Evolutionary conservation across 1,140 invertebrate genomes (phyloP).

Genomic region (Heliconius eleuchia): DNA sequence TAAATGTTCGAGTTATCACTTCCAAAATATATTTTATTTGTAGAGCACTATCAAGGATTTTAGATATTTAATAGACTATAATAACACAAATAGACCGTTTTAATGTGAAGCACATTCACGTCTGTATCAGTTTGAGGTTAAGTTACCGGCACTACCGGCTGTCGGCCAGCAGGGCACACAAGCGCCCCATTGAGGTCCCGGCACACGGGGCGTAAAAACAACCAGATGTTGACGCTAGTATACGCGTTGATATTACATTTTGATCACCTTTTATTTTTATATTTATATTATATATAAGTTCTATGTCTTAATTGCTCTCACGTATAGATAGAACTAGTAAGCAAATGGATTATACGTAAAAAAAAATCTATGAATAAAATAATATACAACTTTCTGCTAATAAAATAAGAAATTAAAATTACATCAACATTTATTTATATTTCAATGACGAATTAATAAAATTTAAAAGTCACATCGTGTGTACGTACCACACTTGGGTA

Average conservation of each 20-base stretch:
- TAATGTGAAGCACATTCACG: slow-evolving; percentile 74
- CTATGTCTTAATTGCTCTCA: too few relatives aligned
- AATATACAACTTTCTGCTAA: neutral
- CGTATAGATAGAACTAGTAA: too few relatives aligned
- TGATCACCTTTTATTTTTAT: neutral
- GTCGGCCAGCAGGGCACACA: slow-evolving; percentile 66
- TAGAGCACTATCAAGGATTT: neutral
- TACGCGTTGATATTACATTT: slow-evolving; percentile 16
- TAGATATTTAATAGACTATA: slow-evolving; percentile 32
- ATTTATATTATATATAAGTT: too few relatives aligned
- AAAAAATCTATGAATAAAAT: neutral
- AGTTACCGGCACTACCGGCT: slow-evolving; percentile 76
- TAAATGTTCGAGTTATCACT: neutral
- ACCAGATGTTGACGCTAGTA: slow-evolving; percentile 40
- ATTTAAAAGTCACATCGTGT: slow-evolving; percentile 46
- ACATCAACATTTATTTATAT: neutral
- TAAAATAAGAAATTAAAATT: neutral
- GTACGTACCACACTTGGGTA: slow-evolving; percentile 40
- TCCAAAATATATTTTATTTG: neutral
- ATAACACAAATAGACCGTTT: slow-evolving; percentile 59
- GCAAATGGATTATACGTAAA: too few relatives aligned
- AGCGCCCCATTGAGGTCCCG: slow-evolving; percentile 54
- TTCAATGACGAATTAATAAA: neutral
- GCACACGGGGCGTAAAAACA: slow-evolving; percentile 61
- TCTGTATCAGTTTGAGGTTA: slow-evolving; percentile 79